Evolutionary conservation across 2,888 invertebrate genomes (phyloP), one percentile per base, ranked within the genome.

Genomic region (Lasioglossum figueresi): DNA sequence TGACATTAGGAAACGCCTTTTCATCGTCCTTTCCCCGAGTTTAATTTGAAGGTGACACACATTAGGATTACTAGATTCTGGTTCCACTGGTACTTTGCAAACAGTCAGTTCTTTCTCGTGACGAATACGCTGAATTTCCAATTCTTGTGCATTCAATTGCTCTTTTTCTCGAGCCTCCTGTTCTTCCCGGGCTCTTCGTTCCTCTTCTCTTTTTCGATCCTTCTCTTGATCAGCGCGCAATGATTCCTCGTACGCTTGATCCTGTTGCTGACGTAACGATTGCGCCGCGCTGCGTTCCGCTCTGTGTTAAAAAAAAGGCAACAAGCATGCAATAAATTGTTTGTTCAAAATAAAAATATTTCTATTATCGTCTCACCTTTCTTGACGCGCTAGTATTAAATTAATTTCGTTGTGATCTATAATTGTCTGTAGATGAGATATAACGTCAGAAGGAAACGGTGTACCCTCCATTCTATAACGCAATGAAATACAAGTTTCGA

Each of bases 191-290:
- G 96, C 96, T 84, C 96, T 95, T 4, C 95, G 95, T 90, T 96
- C 96, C 87, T 96, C 96, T 89, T 96, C 96, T 59, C 97, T 96
- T 75, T 96, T 96, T 0, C 98, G 96, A 94, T 99, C 99, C 95
- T 99, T 99, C 95, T 99, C 99, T 95, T 99, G 99, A 95, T 99
- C 99, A 0, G 98, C 98, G 66, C 97, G 96, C 66, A 99, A 95
- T 6, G 99, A 99, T 95, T 98, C 98, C 94, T 97, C 96, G 94
- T 99, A 99, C 0, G 99, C 99, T 94, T 98, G 98, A 95, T 99
- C 99, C 94, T 99, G 99, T 88, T 99, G 97, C 77, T 97, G 97
- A 52, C 99, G 96, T 76, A 99, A 95, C 0, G 98, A 97, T 91
- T 98, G 98, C 83, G 98, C 98, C 89, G 98, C 96, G 92, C 97